A percentile compares a stretch with the other conserved stretches of the same genome.
Evolutionary conservation across 2,113 vertebrate genomes (phyloP).

Genomic region (Lagopus muta): DNA sequence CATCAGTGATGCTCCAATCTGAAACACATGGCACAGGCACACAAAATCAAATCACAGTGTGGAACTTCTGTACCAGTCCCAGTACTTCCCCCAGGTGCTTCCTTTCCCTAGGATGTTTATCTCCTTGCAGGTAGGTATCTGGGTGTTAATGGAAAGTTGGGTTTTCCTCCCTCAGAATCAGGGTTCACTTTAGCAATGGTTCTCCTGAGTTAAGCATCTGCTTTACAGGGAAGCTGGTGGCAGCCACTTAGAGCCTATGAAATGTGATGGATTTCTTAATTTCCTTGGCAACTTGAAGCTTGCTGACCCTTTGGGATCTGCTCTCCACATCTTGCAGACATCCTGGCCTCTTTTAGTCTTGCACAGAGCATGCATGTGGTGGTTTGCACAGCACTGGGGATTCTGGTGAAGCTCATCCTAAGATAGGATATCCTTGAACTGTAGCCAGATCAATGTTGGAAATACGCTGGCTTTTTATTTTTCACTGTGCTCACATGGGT

Average conservation of each 20-base stretch:
- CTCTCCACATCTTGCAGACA: not conserved
- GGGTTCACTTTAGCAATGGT: not conserved
- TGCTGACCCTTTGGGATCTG: not conserved
- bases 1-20: conserved; percentile 97
- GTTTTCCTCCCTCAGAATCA: not conserved
- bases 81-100: not conserved
- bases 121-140: not conserved
- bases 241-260: not conserved
- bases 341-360: not conserved
- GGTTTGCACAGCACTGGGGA: not conserved
- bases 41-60: not conserved
- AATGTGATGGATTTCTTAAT: not conserved
- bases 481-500: not conserved
- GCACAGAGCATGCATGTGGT: not conserved
- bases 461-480: not conserved
- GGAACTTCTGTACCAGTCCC: not conserved
- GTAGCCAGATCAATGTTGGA: rapidly evolving
- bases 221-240: not conserved
- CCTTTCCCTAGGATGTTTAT: not conserved
- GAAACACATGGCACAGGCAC: not conserved
- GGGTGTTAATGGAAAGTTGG: rapidly evolving
- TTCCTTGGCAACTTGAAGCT: not conserved
- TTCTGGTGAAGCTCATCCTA: not conserved
- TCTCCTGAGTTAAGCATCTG: not conserved
- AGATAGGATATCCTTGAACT: not conserved